A percentile compares a stretch with the other conserved stretches of the same genome.
Conservation (phyloP, 2,113 vertebrate species). For the Ivindomyrus marchei region DNA sequence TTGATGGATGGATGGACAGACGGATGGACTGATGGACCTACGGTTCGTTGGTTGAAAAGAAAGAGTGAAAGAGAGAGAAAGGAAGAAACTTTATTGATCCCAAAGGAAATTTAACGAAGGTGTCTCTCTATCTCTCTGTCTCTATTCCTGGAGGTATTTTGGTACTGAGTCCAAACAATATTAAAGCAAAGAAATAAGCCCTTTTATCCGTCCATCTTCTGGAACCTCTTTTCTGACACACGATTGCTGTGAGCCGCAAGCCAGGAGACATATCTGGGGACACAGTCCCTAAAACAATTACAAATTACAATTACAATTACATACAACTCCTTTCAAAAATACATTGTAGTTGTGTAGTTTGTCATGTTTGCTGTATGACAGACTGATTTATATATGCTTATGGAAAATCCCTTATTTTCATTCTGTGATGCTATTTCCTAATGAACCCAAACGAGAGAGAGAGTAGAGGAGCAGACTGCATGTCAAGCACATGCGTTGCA, state of each 20-base stretch:
- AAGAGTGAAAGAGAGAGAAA: background rate
- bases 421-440: background rate
- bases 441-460: background rate
- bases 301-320: background rate
- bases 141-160: background rate
- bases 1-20: background rate
- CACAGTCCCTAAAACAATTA: background rate
- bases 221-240: background rate
- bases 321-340: background rate
- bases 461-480: background rate
- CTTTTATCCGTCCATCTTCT: background rate
- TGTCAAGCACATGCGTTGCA: background rate
- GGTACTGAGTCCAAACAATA: background rate
- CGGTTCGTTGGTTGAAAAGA: background rate
- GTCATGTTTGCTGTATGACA: background rate
- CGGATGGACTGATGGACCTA: background rate
- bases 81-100: background rate
- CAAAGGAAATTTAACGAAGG: background rate
- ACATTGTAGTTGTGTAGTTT: background rate
- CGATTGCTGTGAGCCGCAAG: background rate
- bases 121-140: background rate
- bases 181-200: background rate
- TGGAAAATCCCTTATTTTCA: background rate
- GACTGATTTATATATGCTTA: background rate
- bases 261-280: background rate